Evolutionary conservation across 2,113 vertebrate species (phyloP).

Genomic region (Esox niger): DNA sequence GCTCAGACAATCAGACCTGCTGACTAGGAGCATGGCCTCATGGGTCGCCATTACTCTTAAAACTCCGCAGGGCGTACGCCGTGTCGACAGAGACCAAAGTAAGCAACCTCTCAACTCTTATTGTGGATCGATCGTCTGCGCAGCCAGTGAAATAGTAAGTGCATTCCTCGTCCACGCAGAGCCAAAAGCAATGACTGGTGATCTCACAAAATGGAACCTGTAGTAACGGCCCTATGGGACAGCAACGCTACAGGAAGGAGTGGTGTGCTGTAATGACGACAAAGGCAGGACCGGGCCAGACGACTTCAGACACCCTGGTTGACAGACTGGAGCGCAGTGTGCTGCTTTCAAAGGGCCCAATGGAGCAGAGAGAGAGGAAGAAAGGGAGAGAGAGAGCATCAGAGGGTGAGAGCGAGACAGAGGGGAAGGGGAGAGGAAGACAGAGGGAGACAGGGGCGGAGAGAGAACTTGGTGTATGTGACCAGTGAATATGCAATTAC

Average conservation of each 20-base stretch:
- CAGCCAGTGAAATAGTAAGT: no score
- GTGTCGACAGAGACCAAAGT: conserved; percentile 19
- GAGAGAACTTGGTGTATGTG: background rate
- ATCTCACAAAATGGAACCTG: no score
- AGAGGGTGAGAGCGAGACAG: background rate
- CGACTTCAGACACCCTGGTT: no score
- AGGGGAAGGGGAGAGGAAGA: background rate
- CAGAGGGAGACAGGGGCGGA: background rate
- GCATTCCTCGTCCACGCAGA: no score
- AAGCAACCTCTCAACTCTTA: conserved; percentile 23
- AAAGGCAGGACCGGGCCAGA: no score
- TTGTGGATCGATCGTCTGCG: background rate
- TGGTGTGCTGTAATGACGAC: no score
- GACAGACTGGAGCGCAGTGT: no score
- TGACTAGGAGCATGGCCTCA: conserved; percentile 21
- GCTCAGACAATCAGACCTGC: background rate
- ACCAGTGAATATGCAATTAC: conserved; percentile 13
- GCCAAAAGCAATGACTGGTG: no score
- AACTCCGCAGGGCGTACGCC: conserved; percentile 5
- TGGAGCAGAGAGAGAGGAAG: no score
- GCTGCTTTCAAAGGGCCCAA: no score
- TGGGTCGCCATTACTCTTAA: conserved; percentile 25
- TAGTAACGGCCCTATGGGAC: no score
- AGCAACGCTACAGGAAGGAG: no score
- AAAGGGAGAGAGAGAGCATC: background rate